A percentile compares a stretch with the other conserved stretches of the same genome.
phyloP scores from a whole-genome alignment of 2,797 vertebrate genomes.

The Kryptopterus vitreolus region DNA sequence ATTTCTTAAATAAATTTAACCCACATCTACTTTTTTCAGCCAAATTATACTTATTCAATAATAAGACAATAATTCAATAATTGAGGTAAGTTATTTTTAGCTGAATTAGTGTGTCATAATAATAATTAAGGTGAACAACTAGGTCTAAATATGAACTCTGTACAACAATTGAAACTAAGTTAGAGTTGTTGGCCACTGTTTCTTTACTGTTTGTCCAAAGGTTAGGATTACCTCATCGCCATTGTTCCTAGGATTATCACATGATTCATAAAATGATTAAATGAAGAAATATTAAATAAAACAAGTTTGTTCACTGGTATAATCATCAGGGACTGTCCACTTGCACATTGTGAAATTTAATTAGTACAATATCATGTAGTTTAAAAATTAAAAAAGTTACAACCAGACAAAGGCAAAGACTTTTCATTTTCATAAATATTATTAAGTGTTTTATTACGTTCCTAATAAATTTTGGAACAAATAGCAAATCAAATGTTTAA shows the following conservation, averaged over 20 bases:
- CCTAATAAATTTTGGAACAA: neutral
- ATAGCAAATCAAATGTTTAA: neutral
- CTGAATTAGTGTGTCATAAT: neutral
- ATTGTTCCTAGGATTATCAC: neutral
- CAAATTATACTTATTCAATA: too few relatives aligned
- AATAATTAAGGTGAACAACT: neutral
- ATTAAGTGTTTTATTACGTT: neutral
- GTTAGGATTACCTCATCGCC: neutral
- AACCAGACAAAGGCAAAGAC: neutral
- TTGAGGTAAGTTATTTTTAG: neutral
- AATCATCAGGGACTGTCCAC: neutral
- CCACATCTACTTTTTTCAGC: too few relatives aligned
- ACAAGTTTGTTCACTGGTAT: neutral
- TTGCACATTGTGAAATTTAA: constrained; percentile 35
- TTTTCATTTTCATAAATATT: neutral
- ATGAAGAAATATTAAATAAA: neutral
- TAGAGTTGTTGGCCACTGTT: neutral
- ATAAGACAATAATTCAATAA: neutral
- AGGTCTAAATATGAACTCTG: neutral
- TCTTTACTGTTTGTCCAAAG: neutral
- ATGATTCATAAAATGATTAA: neutral
- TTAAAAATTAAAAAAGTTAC: neutral
- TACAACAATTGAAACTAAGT: neutral
- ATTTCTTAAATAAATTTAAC: too few relatives aligned
- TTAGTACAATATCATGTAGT: neutral